Percentiles rank a stretch among this genome's conserved stretches.
Evolutionary conservation across 2,797 vertebrate species (phyloP).

Genomic region (Tamandua tetradactyla): DNA sequence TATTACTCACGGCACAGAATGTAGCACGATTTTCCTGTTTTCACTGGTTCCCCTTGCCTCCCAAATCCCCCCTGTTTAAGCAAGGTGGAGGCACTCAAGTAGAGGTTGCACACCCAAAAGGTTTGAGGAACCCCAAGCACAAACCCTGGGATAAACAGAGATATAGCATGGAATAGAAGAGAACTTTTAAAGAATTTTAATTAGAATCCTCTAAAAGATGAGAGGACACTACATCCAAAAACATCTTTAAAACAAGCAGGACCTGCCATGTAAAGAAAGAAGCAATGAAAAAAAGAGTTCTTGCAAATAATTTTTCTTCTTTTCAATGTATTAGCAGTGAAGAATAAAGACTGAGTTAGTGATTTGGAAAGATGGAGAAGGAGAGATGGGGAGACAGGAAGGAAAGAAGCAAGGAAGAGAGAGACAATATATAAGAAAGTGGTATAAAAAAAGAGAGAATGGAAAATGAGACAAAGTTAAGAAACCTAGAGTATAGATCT

Average conservation of each 20-base stretch:
- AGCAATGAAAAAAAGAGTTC: background rate
- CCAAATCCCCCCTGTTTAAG: too few relatives aligned
- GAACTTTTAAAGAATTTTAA: background rate
- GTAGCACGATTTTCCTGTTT: background rate
- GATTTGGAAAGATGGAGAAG: background rate
- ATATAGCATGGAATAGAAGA: background rate
- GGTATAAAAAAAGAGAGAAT: background rate
- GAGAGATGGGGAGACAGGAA: too few relatives aligned
- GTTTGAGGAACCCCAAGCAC: background rate
- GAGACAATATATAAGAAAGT: background rate
- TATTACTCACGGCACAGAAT: background rate
- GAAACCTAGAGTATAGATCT: background rate
- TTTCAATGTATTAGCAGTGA: background rate
- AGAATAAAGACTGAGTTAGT: background rate
- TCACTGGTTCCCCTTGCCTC: background rate
- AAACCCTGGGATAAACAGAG: background rate
- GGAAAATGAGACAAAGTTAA: background rate
- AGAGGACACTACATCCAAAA: background rate
- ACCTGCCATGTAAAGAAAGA: background rate
- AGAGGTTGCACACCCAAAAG: background rate
- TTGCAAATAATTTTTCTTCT: background rate
- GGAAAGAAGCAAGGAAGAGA: background rate
- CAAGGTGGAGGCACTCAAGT: background rate
- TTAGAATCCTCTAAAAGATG: background rate
- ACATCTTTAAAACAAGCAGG: background rate